Conservation (phyloP, 1,140 invertebrate genomes). For the Ctenoplectra terminalis region DNA sequence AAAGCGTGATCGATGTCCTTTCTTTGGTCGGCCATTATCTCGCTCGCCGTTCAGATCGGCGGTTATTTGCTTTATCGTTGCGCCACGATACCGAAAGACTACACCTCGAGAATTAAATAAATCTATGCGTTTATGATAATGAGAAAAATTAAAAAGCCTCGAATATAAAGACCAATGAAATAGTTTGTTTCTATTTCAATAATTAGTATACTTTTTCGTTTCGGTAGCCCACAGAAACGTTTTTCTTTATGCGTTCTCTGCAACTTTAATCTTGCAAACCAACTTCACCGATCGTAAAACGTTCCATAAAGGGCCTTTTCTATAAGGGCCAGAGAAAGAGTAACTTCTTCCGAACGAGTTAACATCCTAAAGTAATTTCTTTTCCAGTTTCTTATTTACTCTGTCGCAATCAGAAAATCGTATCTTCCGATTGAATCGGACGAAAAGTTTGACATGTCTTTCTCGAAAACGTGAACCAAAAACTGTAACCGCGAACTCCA, state of each 20-base stretch:
- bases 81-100: not conserved
- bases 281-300: conserved; percentile 29
- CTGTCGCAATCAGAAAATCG: conserved; percentile 34
- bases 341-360: conserved; percentile 17
- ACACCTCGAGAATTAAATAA: not conserved
- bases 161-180: not conserved
- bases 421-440: conserved; percentile 7
- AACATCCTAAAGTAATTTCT: conserved; percentile 49
- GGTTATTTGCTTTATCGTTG: not conserved
- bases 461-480: not conserved
- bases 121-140: too few relatives aligned
- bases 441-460: not conserved
- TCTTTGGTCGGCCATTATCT: conserved; percentile 13
- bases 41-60: not conserved
- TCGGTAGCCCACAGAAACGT: not conserved
- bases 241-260: not conserved
- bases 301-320: not conserved
- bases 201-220: not conserved
- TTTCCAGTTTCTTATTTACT: conserved; percentile 21
- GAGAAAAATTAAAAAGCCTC: too few relatives aligned
- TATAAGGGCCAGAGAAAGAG: not conserved
- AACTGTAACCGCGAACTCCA: conserved; percentile 7
- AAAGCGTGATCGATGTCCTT: conserved; percentile 34
- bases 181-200: not conserved
- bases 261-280: conserved; percentile 21